These are phyloP conservation scores for Protophormia terraenovae DNA, from an alignment of 2,888 invertebrate species.

Conservation along the genomic window DNA sequence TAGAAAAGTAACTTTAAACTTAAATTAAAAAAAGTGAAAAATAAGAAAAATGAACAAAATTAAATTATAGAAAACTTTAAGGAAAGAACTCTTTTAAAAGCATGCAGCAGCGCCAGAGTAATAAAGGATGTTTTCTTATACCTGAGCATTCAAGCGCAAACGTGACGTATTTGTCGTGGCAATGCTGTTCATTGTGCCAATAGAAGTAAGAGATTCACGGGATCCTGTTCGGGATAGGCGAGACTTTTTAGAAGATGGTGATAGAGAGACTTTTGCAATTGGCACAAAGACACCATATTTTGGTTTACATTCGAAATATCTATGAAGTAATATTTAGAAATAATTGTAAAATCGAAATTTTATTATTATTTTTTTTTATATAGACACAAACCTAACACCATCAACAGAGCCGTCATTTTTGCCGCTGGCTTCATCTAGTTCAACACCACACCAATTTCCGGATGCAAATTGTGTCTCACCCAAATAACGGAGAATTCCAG, in stretches of 20 bases:
- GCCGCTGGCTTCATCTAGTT: slow-evolving; percentile 95
- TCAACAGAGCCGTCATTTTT: slow-evolving; percentile 98
- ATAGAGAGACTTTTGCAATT: slow-evolving; percentile 92
- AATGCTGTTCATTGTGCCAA: slow-evolving; percentile 84
- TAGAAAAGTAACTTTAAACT: slow-evolving; percentile 2
- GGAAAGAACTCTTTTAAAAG: slow-evolving; percentile 7
- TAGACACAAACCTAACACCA: slow-evolving; percentile 88
- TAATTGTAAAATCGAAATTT: not conserved
- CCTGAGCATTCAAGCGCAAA: slow-evolving; percentile 80
- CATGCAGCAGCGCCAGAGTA: slow-evolving; percentile 49
- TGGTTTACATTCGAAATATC: slow-evolving; percentile 96
- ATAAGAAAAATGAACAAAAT: slow-evolving; percentile 23
- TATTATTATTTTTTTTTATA: not conserved
- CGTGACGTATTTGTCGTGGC: slow-evolving; percentile 82
- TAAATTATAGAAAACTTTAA: slow-evolving; percentile 8
- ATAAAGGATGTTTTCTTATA: slow-evolving; percentile 72
- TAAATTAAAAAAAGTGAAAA: slow-evolving; percentile 31
- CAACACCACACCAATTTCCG: slow-evolving; percentile 98
- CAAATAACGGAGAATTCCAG: slow-evolving; percentile 91
- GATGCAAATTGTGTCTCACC: slow-evolving; percentile 95
- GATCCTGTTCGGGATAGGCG: slow-evolving; percentile 89
- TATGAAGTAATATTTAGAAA: slow-evolving; percentile 80
- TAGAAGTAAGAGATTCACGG: slow-evolving; percentile 90
- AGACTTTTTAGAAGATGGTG: slow-evolving; percentile 87
- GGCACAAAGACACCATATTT: slow-evolving; percentile 97